Percentiles rank a stretch among this genome's conserved stretches.
Conservation (phyloP, 2,888 invertebrate genomes). For the Mongoloraphidia duomilia region DNA sequence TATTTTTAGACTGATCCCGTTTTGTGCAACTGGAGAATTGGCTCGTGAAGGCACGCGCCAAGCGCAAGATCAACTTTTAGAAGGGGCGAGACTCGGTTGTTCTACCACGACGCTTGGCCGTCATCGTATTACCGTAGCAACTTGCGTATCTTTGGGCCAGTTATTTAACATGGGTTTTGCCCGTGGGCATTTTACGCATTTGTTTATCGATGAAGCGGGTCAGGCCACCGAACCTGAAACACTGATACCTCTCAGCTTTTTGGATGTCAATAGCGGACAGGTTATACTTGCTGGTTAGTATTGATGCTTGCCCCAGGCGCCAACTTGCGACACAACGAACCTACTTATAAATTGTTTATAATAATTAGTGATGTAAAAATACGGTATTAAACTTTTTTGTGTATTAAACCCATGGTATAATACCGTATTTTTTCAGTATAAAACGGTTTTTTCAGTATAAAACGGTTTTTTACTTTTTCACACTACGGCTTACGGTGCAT, state of each 20-base stretch:
- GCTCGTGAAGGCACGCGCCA: conserved; percentile 34
- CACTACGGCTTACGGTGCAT: too few relatives aligned
- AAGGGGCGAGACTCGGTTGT: conserved; percentile 26
- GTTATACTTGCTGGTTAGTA: conserved; percentile 49
- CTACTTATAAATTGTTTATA: too few relatives aligned
- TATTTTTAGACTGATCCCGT: conserved; percentile 38
- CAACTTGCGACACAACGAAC: too few relatives aligned
- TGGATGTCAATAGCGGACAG: conserved; percentile 45
- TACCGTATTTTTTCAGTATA: too few relatives aligned
- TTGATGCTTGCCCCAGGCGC: background rate
- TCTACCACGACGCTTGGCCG: conserved; percentile 48
- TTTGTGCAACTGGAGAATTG: conserved; percentile 51
- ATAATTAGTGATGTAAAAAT: too few relatives aligned
- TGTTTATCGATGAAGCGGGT: conserved; percentile 86
- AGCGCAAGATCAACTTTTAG: conserved; percentile 17
- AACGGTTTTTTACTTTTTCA: too few relatives aligned
- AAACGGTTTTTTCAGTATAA: too few relatives aligned
- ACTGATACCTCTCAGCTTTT: conserved; percentile 60
- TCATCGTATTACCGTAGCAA: conserved; percentile 73
- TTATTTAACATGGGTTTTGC: conserved; percentile 54
- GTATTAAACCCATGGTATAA: too few relatives aligned
- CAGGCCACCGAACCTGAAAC: conserved; percentile 86
- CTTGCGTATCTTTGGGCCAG: conserved; percentile 60
- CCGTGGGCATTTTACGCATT: conserved; percentile 76
- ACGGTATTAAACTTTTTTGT: too few relatives aligned